Conservation (phyloP, 2,888 invertebrate species). For the Prionchulus punctatus region DNA sequence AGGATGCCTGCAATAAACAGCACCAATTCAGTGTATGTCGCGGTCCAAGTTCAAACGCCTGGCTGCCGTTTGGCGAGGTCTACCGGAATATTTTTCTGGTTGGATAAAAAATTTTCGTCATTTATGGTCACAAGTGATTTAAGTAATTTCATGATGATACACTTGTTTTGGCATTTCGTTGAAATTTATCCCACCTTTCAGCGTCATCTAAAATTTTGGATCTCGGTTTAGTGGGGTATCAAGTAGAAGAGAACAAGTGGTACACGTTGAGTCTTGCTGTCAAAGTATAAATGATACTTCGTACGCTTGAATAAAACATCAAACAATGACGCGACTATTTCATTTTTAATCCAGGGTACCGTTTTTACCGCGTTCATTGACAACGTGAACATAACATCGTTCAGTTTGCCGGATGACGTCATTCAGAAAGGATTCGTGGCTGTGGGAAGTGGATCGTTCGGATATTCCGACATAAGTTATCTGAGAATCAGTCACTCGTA, state of each 20-base stretch:
- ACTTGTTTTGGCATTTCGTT: not conserved
- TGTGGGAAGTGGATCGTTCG: slow-evolving; percentile 29
- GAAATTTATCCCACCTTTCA: not conserved
- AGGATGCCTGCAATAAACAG: slow-evolving; percentile 18
- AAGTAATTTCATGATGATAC: not conserved
- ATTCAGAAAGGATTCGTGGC: slow-evolving; percentile 26
- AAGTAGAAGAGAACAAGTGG: not conserved
- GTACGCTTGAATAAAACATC: not conserved
- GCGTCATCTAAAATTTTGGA: not conserved
- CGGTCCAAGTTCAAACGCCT: slow-evolving; percentile 22
- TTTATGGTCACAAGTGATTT: not conserved
- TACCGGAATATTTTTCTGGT: not conserved
- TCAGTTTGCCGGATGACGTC: not conserved
- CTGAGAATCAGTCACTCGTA: slow-evolving; percentile 13
- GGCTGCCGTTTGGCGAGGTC: not conserved
- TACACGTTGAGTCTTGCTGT: not conserved
- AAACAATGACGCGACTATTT: not conserved
- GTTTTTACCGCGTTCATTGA: not conserved
- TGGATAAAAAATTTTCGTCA: not conserved
- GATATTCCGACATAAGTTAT: slow-evolving; percentile 32
- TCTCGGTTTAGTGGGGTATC: not conserved
- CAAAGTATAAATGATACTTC: not conserved
- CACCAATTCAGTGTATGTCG: slow-evolving; percentile 28
- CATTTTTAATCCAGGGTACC: not conserved
- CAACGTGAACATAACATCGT: not conserved